Base-by-base conservation (phyloP, 2,888 invertebrate genomes). In the Catonia carolina region DNA sequence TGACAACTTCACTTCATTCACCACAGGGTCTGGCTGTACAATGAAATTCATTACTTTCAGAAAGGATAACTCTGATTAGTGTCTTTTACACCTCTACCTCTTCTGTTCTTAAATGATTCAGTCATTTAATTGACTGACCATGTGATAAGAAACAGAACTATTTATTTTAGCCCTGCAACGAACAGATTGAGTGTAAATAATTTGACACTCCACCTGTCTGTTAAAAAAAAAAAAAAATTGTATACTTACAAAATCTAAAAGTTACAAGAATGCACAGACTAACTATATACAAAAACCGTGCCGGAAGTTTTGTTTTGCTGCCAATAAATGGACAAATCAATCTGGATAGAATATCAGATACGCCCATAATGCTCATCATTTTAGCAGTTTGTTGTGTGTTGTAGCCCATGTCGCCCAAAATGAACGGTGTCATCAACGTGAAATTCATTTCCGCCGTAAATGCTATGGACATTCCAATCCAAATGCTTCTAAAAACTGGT, bases 361-460 rank as follows among this genome's bases (percentile, higher is more conserved):
- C 71, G 20, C 79, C 85, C 47, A 84, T 72, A 1, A 79, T 69
- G 20, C 84, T 80, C 79, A 86, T 79, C 37, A 83, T 70, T 18
- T 73, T 75, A 0, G 85, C 84, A 52, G 82, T 83, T 62, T 81
- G 72, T 5, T 73, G 66, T 0, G 78, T 83, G 31, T 74, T 72
- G 64, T 83, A 78, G 18, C 76, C 69, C 72, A 81, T 78, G 63
- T 85, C 85, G 41, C 74, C 75, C 15, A 86, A 70, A 57, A 86
- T 84, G 48, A 85, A 81, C 2, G 85, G 84, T 4, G 82, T 75
- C 48, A 85, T 66, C 12, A 83, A 68, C 0, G 84, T 80, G 67
- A 86, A 86, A 66, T 84, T 85, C 0, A 82, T 76, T 68, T 86
- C 86, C 0, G 83, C 83, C 65, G 83, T 82, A 6, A 83, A 76